Percentiles rank a stretch among this genome's conserved stretches.
Conservation (phyloP, 2,888 invertebrate species). For the Aquatica leii region DNA sequence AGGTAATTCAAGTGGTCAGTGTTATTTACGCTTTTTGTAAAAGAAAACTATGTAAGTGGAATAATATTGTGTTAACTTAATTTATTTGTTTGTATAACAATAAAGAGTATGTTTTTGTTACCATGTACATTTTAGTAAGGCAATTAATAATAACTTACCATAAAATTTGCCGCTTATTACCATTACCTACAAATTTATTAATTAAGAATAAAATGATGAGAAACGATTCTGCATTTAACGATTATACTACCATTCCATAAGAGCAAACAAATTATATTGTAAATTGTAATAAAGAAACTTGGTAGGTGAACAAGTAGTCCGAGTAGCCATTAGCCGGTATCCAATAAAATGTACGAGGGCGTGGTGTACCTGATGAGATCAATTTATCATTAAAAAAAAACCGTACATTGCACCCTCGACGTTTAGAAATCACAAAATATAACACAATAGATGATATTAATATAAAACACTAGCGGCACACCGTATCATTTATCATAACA, state of each 20-base stretch:
- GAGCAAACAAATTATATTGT: conserved; percentile 9
- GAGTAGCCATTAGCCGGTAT: conserved; percentile 37
- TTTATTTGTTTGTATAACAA: no score
- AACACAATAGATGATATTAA: conserved; percentile 17
- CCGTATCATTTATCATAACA: conserved; percentile 17
- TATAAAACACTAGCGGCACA: conserved; percentile 7
- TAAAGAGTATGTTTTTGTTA: no score
- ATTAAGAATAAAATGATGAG: not conserved
- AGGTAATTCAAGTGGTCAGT: no score
- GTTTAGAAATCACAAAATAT: conserved; percentile 13
- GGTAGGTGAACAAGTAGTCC: conserved; percentile 20
- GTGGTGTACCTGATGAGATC: conserved; percentile 34
- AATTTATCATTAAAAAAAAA: conserved; percentile 34
- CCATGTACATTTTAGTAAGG: no score
- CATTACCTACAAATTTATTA: no score
- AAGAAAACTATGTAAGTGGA: no score
- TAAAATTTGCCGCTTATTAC: no score
- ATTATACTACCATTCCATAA: not conserved
- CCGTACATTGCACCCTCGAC: conserved; percentile 16
- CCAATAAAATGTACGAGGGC: conserved; percentile 38
- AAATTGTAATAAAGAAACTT: conserved; percentile 17
- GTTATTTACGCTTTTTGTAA: no score
- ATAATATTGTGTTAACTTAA: no score
- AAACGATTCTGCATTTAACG: not conserved
- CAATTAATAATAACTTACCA: no score